These are phyloP conservation scores for Acanthaster planci DNA, from an alignment of 35 echinoderm and acorn worm species.

Conservation along the genomic window DNA sequence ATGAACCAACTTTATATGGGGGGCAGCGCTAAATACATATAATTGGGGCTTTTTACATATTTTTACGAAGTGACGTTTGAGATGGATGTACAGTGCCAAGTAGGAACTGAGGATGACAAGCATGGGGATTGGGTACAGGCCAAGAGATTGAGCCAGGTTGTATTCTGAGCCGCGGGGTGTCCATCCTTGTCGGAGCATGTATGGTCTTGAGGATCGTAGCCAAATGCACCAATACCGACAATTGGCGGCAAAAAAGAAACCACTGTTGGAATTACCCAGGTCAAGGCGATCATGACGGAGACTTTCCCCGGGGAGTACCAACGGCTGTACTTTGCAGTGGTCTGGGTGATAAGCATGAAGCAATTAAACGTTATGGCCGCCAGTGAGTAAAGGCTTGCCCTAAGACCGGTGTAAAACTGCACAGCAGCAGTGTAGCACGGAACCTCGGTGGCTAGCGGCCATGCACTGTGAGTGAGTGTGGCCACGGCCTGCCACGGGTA, in stretches of 20 bases:
- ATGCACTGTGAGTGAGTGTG: constrained; percentile 2
- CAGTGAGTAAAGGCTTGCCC: constrained; percentile 26
- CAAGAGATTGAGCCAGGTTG: constrained; percentile 39
- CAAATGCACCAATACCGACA: constrained; percentile 18
- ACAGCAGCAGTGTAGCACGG: constrained; percentile 45
- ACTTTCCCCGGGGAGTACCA: constrained; percentile 10
- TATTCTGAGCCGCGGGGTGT: constrained; percentile 31
- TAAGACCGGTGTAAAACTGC: constrained; percentile 7
- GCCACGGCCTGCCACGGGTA: background rate
- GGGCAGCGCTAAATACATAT: no score
- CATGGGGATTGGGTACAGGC: constrained; percentile 38
- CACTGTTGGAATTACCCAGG: background rate
- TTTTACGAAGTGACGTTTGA: constrained; percentile 37
- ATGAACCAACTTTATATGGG: no score
- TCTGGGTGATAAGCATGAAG: background rate
- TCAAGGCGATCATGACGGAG: background rate
- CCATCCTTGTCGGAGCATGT: constrained; percentile 54
- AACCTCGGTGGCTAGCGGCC: constrained; percentile 40
- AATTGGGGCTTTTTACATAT: no score
- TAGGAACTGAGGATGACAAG: constrained; percentile 51
- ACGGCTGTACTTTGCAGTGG: background rate
- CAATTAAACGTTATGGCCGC: constrained; percentile 6
- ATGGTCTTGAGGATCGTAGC: constrained; percentile 58
- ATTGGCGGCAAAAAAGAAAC: background rate
- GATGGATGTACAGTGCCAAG: constrained; percentile 29